Evolutionary conservation across 1,140 invertebrate species (phyloP).

Genomic region (Zaprionus ghesquierei): DNA sequence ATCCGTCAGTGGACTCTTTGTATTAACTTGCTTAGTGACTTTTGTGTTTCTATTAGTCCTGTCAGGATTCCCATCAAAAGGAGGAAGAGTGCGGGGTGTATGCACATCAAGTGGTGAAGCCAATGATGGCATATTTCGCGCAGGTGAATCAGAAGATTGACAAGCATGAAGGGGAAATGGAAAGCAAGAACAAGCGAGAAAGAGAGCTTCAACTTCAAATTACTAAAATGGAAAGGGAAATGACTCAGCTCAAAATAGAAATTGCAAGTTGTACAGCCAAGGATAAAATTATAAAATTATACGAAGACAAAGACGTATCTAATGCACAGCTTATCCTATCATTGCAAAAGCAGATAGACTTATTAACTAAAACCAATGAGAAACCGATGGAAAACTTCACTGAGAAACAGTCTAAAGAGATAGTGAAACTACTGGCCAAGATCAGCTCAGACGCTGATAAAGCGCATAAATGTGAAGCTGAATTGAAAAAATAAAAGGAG

Average conservation of each 20-base stretch:
- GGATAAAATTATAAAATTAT: neutral
- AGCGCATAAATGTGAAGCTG: too few species aligned
- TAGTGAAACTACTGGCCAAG: neutral
- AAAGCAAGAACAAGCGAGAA: neutral
- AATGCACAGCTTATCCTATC: neutral
- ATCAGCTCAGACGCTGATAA: neutral
- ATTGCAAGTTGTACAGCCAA: neutral
- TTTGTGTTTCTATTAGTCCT: neutral
- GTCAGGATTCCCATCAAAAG: neutral
- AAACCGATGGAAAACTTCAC: neutral
- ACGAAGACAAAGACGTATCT: neutral
- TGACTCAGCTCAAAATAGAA: too few species aligned
- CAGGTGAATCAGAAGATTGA: neutral
- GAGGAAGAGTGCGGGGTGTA: neutral
- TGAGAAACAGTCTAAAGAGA: neutral
- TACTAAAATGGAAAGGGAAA: neutral
- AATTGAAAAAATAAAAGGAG: too few species aligned
- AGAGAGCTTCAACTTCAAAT: neutral
- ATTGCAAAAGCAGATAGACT: neutral
- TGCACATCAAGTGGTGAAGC: neutral
- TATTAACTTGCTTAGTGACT: too few species aligned
- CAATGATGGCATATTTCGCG: neutral
- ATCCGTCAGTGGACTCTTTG: too few species aligned
- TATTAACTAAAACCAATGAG: neutral
- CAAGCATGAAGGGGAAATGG: neutral